phyloP scores from a whole-genome alignment of 2,113 vertebrate genomes.

The Pygoscelis adeliae region DNA sequence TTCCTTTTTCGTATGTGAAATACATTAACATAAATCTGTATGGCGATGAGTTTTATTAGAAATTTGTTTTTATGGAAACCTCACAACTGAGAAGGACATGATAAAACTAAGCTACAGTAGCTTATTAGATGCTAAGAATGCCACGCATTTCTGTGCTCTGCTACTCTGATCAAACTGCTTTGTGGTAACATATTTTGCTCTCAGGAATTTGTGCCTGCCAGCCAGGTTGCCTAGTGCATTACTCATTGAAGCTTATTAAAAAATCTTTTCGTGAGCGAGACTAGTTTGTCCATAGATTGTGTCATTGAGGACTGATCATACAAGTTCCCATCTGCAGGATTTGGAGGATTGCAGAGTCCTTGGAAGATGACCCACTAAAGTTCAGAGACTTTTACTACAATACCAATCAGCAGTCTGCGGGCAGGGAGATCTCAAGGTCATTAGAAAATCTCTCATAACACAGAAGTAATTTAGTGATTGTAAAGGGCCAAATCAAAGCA shows the following conservation, averaged over 20 bases:
- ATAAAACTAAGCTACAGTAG: neutral
- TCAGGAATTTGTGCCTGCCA: constrained; percentile 36
- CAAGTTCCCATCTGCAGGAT: neutral
- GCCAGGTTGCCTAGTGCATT: neutral
- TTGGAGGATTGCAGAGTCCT: neutral
- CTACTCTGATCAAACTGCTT: neutral
- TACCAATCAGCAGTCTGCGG: neutral
- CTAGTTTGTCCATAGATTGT: neutral
- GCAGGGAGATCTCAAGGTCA: neutral
- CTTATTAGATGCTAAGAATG: neutral
- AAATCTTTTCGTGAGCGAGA: neutral
- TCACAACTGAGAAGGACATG: neutral
- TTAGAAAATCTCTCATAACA: neutral
- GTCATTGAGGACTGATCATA: neutral
- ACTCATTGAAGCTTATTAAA: neutral
- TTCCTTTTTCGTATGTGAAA: neutral
- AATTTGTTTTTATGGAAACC: neutral
- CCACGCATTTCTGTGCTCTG: neutral
- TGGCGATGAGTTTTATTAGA: neutral
- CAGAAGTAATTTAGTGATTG: neutral
- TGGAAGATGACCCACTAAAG: neutral
- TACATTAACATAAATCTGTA: neutral
- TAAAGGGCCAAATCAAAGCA: neutral
- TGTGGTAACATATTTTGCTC: constrained; percentile 9
- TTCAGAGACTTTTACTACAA: neutral